These are phyloP conservation scores for Uropetala carovei DNA, from an alignment of 2,888 invertebrate species.

Conservation along the genomic window DNA sequence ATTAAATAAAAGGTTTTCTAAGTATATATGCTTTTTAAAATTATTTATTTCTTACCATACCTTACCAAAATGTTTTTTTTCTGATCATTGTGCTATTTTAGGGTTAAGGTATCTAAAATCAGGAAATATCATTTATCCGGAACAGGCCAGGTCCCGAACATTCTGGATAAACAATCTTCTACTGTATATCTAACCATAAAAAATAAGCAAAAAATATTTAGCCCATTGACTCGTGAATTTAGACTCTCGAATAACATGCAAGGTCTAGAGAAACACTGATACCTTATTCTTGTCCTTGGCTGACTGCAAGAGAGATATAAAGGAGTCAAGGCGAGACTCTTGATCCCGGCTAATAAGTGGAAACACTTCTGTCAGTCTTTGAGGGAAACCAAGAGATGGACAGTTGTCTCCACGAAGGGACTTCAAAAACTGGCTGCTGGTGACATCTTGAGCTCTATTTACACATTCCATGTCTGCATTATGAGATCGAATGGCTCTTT, in stretches of 20 bases:
- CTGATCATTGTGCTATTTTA: no score
- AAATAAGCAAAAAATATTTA: neutral
- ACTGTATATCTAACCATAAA: slow-evolving; percentile 4
- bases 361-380: slow-evolving; percentile 72
- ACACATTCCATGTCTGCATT: slow-evolving; percentile 27
- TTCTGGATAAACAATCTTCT: no score
- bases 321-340: slow-evolving; percentile 77
- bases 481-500: slow-evolving; percentile 33
- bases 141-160: no score
- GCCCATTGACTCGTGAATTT: neutral
- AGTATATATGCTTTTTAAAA: no score
- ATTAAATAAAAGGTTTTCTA: no score
- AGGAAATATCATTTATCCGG: no score
- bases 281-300: slow-evolving; percentile 72
- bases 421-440: slow-evolving; percentile 66
- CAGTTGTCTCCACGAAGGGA: slow-evolving; percentile 75
- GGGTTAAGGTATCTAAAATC: no score
- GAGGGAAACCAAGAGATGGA: slow-evolving; percentile 74
- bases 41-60: no score
- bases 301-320: slow-evolving; percentile 75
- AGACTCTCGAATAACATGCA: neutral
- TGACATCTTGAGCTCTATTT: slow-evolving; percentile 7
- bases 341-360: slow-evolving; percentile 75
- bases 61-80: no score
- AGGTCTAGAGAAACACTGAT: neutral